Evolutionary conservation across 2,113 vertebrate species (phyloP).

Genomic region (Opisthocomus hoazin): DNA sequence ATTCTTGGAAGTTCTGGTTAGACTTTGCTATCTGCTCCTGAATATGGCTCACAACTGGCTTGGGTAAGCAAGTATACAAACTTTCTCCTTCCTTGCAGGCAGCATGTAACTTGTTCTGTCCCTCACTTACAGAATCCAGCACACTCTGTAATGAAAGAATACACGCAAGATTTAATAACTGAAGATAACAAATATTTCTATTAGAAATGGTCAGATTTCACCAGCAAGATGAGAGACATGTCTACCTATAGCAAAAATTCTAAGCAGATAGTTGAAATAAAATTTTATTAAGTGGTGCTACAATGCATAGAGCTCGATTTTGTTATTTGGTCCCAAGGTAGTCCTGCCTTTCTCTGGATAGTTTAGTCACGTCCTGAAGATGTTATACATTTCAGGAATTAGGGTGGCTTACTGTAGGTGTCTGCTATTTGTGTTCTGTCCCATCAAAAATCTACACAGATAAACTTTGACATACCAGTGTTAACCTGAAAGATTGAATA

Average conservation of each 20-base stretch:
- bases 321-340: background rate
- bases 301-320: background rate
- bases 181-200: background rate
- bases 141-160: conserved; percentile 67
- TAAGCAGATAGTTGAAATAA: background rate
- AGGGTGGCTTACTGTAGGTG: background rate
- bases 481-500: background rate
- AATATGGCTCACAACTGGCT: conserved; percentile 75
- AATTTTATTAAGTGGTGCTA: background rate
- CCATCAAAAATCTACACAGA: background rate
- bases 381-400: background rate
- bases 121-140: conserved; percentile 74
- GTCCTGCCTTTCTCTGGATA: background rate
- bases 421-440: background rate
- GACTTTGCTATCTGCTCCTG: conserved; percentile 83
- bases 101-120: conserved; percentile 76
- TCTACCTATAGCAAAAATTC: background rate
- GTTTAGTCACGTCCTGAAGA: background rate
- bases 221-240: background rate
- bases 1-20: conserved; percentile 82
- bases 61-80: conserved; percentile 79
- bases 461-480: background rate
- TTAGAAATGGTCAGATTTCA: background rate
- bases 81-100: conserved; percentile 83
- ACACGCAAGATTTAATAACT: background rate